Evolutionary conservation across 2,888 invertebrate genomes (phyloP).

Genomic region (Metacarcinus magister): DNA sequence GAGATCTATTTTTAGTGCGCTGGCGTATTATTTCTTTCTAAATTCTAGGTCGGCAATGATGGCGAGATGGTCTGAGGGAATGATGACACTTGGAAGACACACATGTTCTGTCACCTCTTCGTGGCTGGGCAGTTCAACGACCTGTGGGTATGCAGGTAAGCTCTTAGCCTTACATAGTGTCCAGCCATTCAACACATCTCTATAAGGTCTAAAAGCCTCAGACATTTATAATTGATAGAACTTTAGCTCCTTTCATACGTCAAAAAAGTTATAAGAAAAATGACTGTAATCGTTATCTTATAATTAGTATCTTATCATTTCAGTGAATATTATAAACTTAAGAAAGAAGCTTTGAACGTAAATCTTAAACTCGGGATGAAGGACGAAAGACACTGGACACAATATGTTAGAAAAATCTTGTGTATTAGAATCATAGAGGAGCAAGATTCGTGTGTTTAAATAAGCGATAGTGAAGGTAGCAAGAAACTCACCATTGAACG

Average conservation of each 20-base stretch:
- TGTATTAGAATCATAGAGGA: too few species aligned
- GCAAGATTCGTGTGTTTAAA: too few species aligned
- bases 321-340: neutral
- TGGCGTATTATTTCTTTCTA: neutral
- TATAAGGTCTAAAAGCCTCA: neutral
- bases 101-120: constrained; percentile 90
- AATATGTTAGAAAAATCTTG: too few species aligned
- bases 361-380: too few species aligned
- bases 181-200: neutral
- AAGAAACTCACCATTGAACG: too few species aligned
- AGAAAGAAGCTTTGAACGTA: too few species aligned
- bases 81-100: constrained; percentile 94
- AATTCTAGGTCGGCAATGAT: constrained; percentile 91
- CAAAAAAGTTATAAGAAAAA: too few species aligned
- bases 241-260: neutral
- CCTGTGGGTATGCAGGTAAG: constrained; percentile 85
- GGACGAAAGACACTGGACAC: too few species aligned
- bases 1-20: too few species aligned
- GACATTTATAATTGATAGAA: neutral
- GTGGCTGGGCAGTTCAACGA: constrained; percentile 92
- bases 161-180: neutral
- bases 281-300: too few species aligned
- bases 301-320: neutral
- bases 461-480: too few species aligned
- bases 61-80: constrained; percentile 97